Base-by-base conservation (phyloP, 2,888 invertebrate species). In the Aplocera efformata region DNA sequence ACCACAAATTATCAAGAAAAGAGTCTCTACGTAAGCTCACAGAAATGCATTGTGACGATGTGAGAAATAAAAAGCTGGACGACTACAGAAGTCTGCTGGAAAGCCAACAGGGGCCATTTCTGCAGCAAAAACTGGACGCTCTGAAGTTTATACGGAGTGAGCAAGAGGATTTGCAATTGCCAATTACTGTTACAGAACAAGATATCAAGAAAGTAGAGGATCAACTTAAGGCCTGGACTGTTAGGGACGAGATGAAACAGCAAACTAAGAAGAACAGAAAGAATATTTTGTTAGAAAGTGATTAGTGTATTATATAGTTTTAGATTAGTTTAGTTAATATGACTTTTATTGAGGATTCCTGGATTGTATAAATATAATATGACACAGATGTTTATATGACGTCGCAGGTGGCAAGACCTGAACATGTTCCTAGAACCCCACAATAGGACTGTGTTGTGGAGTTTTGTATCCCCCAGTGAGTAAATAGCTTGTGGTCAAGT, bases 121-220 rank as follows among this genome's bases (percentile, higher is more conserved):
- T 94, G 10, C 86, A 90, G 63, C 91, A 94, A 36, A 97, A 97
- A 69, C 85, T 93, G 0, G 89, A 92, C 29, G 91, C 92, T 10
- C 72, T 97, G 1, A 79, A 91, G 47, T 93, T 93, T 62, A 94
- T 96, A n/a, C 90, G 91, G 23, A 89, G 91, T 47, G 94, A 96
- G 71, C 96, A 96, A 68, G 78, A 89, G 29, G 91, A 91, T 7
- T 91, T 92, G 42, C 90, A 92, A 33, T 67, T 93, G 1, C 79
- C 89, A 1, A 83, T 93, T 0, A 93, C 94, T 0, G 90, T 95
- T 0, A 90, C 89, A 0, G 89, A 92, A 42, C 90, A 92, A 51
- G 92, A 94, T 46, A 93, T 96, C 20, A 90, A 90, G 34, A 78
- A 78, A 31, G 89, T 91, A 0, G 90, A 90, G 40, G 69, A 88